Conservation (phyloP, 2,888 invertebrate species). For the Tuta absoluta region DNA sequence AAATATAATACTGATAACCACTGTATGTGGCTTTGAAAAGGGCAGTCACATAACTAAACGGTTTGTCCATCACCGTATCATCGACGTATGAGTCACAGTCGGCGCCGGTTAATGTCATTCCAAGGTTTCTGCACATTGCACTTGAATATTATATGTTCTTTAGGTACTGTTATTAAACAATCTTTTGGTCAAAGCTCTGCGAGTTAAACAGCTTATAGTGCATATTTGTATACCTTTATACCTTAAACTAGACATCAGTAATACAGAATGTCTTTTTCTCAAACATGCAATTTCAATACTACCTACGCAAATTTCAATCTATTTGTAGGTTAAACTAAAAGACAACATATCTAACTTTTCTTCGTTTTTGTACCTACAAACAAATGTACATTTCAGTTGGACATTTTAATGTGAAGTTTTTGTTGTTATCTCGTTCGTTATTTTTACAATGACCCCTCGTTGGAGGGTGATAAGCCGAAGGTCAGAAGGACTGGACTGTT, state of each 20-base stretch:
- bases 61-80: conserved; percentile 7
- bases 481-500: conserved; percentile 21
- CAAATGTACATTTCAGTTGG: background rate
- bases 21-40: background rate
- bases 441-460: conserved; percentile 14
- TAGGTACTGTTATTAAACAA: background rate
- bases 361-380: too few species aligned
- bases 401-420: background rate
- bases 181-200: background rate
- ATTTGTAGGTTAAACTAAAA: too few species aligned
- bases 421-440: background rate
- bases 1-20: background rate
- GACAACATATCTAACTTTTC: too few species aligned
- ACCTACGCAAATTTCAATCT: too few species aligned
- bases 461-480: conserved; percentile 21
- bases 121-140: background rate
- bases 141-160: background rate
- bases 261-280: too few species aligned
- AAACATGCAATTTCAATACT: too few species aligned
- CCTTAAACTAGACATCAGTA: too few species aligned
- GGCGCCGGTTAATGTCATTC: conserved; percentile 5
- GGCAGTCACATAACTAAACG: background rate
- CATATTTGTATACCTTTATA: too few species aligned
- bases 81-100: conserved; percentile 10
- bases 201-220: background rate